These are phyloP conservation scores for Callimorpha dominula DNA, from an alignment of 2,888 invertebrate genomes.

Conservation along the genomic window DNA sequence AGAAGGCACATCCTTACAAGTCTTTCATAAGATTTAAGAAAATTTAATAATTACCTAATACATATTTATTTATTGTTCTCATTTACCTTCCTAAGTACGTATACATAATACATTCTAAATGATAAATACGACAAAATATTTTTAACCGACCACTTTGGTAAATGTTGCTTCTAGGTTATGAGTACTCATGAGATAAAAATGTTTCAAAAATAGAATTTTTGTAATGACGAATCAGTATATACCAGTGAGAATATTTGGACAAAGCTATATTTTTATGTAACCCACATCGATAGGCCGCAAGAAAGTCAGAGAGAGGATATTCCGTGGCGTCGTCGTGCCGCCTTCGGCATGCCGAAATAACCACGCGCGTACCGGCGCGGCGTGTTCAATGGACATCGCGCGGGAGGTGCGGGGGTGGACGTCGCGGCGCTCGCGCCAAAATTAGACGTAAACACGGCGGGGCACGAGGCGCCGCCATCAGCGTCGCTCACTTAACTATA, in stretches of 20 bases:
- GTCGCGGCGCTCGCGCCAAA: conserved; percentile 85
- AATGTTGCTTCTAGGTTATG: not conserved
- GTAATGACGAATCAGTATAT: not conserved
- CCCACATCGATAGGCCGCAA: conserved; percentile 48
- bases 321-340: conserved; percentile 71
- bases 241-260: conserved; percentile 8
- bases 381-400: conserved; percentile 81
- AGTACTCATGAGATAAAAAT: no score
- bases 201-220: not conserved
- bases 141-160: not conserved
- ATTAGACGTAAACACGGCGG: conserved; percentile 85
- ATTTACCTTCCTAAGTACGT: not conserved
- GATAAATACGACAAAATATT: not conserved
- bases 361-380: conserved; percentile 75
- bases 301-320: conserved; percentile 58
- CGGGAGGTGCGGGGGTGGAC: conserved; percentile 72
- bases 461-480: conserved; percentile 77
- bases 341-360: conserved; percentile 79
- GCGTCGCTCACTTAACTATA: conserved; percentile 55
- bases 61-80: not conserved
- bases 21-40: not conserved
- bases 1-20: not conserved
- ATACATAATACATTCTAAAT: not conserved
- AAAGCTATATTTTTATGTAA: conserved; percentile 44
- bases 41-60: not conserved